Evolutionary conservation across 1,140 invertebrate genomes (phyloP), one percentile per base, ranked within the genome.

Genomic region (Ceratoteleas bidentatus): DNA sequence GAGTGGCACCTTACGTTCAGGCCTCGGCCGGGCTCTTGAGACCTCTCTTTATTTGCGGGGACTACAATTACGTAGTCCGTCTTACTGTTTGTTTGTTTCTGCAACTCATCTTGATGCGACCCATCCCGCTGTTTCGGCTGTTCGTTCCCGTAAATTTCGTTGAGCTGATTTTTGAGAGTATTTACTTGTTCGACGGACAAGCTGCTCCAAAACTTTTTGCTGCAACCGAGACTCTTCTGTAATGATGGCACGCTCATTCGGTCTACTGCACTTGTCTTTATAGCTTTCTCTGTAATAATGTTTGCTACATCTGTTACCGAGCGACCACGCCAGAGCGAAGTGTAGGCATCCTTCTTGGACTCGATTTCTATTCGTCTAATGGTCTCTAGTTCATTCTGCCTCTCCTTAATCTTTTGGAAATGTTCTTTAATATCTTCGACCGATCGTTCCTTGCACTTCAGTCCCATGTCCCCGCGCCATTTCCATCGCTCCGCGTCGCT

Each of bases 171-270:
- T 88, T 96, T 96, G 36, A 97, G 92, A 16, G 94, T 95, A 84
- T 94, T 95, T 0, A 97, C 95, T 91, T 97, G 96, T 81, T 97
- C 96, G 89, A 95, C 94, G 0, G 96, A 96, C 47, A 97, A 90
- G 85, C 96, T 97, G 84, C 96, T 97, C 93, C 96, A 96, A 38
- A 96, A 92, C 56, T 95, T 93, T 82, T 93, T 95, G 38, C 95
- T 95, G 15, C 96, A 93, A 0, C 94, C 94, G 43, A 93, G 92
- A 83, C 91, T 93, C 86, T 92, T 74, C 65, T 92, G 89, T 2
- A 92, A 53, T 0, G 87, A 69, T 11, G 89, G 85, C 13, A 87
- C 56, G 2, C 61, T 81, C 5, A 80, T 72, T 68, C 79, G 89
- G 33, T 89, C 86, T 9, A 56, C 77, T 13, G 87, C 88, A 0